Base-by-base conservation (phyloP, 2,888 invertebrate species). In the Drosophila colorata region DNA sequence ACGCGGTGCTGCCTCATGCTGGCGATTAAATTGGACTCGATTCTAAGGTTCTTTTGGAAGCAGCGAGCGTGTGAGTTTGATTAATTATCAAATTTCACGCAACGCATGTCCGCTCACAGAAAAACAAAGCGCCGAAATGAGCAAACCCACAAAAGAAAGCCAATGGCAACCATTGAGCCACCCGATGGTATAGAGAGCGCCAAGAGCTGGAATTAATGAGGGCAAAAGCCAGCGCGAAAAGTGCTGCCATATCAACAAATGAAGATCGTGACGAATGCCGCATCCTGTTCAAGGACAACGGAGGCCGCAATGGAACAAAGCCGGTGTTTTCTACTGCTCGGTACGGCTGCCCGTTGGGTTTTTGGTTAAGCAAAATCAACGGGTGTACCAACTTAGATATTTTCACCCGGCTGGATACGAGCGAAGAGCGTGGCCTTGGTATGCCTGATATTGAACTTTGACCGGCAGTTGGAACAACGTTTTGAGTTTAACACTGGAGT, bases 31-130 rank as follows among this genome's bases (percentile, higher is more conserved):
- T 44, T 8, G 28, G 23, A 55, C 53, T 38, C 16, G 38, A 2
- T n/a, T 56, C 18, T 18, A 18, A 20, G n/a, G 23, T 9, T 41
- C 18, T 37, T 44, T 46, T 56, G 31, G n/a, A 46, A 67, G 40
- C 68, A 68, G 51, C 63, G 73, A 69, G 74, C 75, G 82, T 73
- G 80, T 81, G 88, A 88, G 88, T 90, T 91, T 92, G 92, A 92
- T 92, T 92, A 91, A 92, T 92, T 91, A 75, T 86, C 23, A 73
- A 90, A 91, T 91, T 92, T 92, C 91, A 92, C 89, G 91, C 91
- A 88, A 90, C 90, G 91, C 88, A 90, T 90, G 90, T 43, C 23
- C 46, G 57, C 52, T 37, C 38, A 16, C 41, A 72, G 56, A 52
- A 43, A 64, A 53, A 70, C 78, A 67, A 64, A 77, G 53, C 66